A percentile compares a stretch with the other conserved stretches of the same genome.
Conservation (phyloP, 2,797 vertebrate genomes). For the Sebastes umbrosus region DNA sequence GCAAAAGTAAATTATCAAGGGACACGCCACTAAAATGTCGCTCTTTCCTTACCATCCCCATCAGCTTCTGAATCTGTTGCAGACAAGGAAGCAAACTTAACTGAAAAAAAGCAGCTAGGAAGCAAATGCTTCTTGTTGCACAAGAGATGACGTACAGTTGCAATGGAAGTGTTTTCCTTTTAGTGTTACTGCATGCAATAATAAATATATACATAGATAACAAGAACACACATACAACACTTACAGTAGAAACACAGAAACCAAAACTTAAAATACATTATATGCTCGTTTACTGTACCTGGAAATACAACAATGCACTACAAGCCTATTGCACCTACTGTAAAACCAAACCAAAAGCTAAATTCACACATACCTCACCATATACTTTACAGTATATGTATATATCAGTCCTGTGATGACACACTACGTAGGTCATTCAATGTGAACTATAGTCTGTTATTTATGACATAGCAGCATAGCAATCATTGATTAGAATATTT, state of each 20-base stretch:
- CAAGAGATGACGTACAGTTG: not conserved
- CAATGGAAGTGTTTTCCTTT: not conserved
- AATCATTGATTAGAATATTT: not conserved
- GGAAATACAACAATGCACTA: not conserved
- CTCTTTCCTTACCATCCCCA: conserved; percentile 73
- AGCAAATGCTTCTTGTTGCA: conserved; percentile 39
- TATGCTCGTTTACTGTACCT: not conserved
- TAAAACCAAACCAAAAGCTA: not conserved
- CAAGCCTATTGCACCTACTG: not conserved
- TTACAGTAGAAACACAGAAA: not conserved
- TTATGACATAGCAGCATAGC: not conserved
- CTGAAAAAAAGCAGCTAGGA: conserved; percentile 56
- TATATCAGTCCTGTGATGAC: not conserved
- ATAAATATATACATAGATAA: not conserved
- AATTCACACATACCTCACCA: not conserved
- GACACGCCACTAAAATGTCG: not conserved
- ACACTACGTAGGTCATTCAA: not conserved
- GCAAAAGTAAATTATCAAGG: conserved; percentile 14
- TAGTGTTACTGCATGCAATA: conserved; percentile 10
- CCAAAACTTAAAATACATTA: not conserved
- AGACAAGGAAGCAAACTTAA: conserved; percentile 74
- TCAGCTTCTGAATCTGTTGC: conserved; percentile 66
- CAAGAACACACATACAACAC: not conserved
- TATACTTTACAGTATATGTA: conserved; percentile 34
- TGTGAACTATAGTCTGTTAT: not conserved